Conservation (phyloP, 2,113 vertebrate species). For the Phylloscopus whistleri region DNA sequence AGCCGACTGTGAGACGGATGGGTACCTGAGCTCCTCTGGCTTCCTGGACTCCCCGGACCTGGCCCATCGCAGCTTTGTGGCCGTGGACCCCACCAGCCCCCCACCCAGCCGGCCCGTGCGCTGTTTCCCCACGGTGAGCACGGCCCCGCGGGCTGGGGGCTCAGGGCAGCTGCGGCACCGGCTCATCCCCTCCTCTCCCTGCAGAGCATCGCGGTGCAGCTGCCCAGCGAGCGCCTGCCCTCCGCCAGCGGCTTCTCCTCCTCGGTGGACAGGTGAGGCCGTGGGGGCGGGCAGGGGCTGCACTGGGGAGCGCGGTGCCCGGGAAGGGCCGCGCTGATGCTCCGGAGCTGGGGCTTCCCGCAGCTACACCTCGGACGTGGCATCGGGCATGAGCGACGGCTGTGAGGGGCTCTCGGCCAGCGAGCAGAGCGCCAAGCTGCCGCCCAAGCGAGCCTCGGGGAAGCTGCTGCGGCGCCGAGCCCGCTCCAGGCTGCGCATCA, state of each 20-base stretch:
- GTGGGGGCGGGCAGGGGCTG: fast-evolving
- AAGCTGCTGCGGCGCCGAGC: conserved; percentile 82
- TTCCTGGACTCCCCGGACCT: conserved; percentile 79
- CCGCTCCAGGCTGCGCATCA: conserved; percentile 86
- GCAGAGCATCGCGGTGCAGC: conserved; percentile 82
- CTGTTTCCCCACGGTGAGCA: conserved; percentile 83
- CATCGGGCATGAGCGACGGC: conserved; percentile 85
- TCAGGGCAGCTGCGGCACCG: fast-evolving
- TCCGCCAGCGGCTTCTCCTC: conserved; percentile 77
- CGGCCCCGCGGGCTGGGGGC: fast-evolving
- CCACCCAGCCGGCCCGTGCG: conserved; percentile 67
- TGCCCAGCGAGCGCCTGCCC: conserved; percentile 31
- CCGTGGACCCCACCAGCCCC: conserved; percentile 47
- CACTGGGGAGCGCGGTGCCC: fast-evolving
- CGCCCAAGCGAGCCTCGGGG: conserved; percentile 41
- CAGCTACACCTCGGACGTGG: conserved; percentile 87
- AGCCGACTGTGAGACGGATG: conserved; percentile 94
- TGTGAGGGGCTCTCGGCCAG: conserved; percentile 78
- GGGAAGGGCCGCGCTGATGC: fast-evolving
- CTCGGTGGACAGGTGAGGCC: conserved; percentile 83
- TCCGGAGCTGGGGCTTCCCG: background rate
- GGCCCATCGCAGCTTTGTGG: background rate
- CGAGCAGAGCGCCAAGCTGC: conserved; percentile 64
- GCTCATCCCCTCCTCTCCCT: background rate
- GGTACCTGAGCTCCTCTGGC: conserved; percentile 88